These are phyloP conservation scores for Phyllostomus discolor DNA, from an alignment of 2,113 vertebrate species.

Conservation along the genomic window DNA sequence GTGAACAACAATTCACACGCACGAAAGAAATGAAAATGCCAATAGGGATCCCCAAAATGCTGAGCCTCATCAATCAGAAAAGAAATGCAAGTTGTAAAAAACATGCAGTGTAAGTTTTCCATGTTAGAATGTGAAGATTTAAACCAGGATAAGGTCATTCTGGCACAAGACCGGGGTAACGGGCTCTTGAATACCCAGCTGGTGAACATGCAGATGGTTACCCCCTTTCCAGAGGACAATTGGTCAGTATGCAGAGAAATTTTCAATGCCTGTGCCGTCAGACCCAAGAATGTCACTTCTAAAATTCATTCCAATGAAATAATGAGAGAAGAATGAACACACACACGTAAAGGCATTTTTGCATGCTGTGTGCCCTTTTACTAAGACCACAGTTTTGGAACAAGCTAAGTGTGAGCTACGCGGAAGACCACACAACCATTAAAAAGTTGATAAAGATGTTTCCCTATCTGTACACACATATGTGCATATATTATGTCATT, in stretches of 20 bases:
- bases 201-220: accelerated
- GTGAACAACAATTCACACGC: neutral
- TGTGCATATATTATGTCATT: neutral
- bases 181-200: neutral
- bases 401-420: accelerated
- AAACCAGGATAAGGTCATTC: neutral
- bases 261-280: neutral
- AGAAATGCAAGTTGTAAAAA: neutral
- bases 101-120: neutral
- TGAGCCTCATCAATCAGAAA: neutral
- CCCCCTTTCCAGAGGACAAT: neutral
- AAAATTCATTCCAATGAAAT: neutral
- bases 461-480: neutral
- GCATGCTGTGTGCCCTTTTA: neutral
- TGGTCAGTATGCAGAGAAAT: neutral
- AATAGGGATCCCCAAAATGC: neutral
- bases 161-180: too few relatives aligned
- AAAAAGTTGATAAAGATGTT: neutral
- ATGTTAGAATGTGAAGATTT: neutral
- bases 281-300: neutral
- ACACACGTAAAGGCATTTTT: neutral
- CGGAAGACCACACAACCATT: neutral
- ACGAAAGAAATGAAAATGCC: neutral
- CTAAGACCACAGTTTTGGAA: neutral
- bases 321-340: neutral